Percentiles rank a stretch among this genome's conserved stretches.
phyloP scores from a whole-genome alignment of 2,113 vertebrate genomes.

The Xiphophorus maculatus region DNA sequence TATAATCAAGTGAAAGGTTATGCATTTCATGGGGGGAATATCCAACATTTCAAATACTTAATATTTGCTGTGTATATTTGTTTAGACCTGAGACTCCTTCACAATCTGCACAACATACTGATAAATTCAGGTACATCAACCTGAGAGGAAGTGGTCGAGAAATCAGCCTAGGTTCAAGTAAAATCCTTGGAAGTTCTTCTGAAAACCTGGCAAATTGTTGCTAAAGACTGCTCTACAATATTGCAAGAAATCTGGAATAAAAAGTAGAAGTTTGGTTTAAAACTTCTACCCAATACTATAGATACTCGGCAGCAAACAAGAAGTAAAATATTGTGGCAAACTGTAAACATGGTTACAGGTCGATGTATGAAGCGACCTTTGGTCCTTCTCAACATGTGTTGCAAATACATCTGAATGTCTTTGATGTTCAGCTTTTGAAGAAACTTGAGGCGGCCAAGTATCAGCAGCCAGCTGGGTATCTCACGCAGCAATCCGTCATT shows the following conservation, averaged over 20 bases:
- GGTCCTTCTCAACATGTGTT: constrained; percentile 26
- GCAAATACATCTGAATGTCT: constrained; percentile 42
- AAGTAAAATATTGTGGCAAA: not conserved
- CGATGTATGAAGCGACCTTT: not conserved
- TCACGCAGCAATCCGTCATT: constrained; percentile 26
- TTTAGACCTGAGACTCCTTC: not conserved
- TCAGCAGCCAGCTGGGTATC: constrained; percentile 51
- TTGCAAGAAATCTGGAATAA: not conserved
- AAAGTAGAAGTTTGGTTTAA: not conserved
- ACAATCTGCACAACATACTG: not conserved
- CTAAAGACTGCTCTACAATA: not conserved
- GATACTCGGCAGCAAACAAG: not conserved
- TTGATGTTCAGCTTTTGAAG: constrained; percentile 57
- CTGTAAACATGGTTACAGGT: not conserved
- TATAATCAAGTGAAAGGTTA: not conserved
- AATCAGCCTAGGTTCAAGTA: not conserved
- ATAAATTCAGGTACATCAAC: not conserved
- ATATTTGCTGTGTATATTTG: not conserved
- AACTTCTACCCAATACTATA: not conserved
- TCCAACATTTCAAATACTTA: not conserved
- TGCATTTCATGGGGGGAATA: not conserved
- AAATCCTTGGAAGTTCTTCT: not conserved
- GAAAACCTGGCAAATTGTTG: not conserved
- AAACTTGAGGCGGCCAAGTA: constrained; percentile 55
- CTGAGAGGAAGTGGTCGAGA: not conserved